Conservation (phyloP, 2,888 invertebrate species). For the Apamea crenata region DNA sequence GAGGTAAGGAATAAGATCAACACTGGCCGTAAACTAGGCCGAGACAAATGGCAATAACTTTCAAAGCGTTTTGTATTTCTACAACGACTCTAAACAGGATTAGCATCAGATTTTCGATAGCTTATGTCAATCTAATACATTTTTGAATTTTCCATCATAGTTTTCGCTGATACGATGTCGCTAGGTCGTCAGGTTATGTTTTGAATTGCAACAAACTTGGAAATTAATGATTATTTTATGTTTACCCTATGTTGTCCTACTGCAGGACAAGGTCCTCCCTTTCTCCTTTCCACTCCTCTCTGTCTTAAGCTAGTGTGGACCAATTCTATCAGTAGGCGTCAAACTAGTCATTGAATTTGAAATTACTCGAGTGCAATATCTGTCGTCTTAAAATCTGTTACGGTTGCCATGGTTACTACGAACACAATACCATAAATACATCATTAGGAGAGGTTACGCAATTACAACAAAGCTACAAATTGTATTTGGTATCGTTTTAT, state of each 20-base stretch:
- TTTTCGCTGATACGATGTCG: no score
- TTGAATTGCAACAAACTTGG: not conserved
- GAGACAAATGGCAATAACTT: not conserved
- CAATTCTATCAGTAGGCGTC: not conserved
- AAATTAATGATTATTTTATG: not conserved
- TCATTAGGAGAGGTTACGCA: not conserved
- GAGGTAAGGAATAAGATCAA: no score
- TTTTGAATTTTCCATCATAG: no score
- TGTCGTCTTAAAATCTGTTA: not conserved
- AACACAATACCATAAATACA: not conserved
- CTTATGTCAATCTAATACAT: no score
- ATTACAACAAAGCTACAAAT: not conserved
- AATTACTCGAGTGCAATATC: not conserved
- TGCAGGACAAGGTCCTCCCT: not conserved
- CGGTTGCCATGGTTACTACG: not conserved
- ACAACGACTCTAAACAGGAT: no score
- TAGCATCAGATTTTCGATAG: no score
- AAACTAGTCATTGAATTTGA: not conserved
- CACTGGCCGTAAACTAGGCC: no score
- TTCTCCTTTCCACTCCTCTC: not conserved
- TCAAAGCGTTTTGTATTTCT: not conserved
- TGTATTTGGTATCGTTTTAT: not conserved
- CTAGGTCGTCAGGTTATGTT: no score
- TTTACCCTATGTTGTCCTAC: no score
- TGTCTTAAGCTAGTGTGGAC: not conserved